Evolutionary conservation across 2,113 vertebrate genomes (phyloP).

Genomic region (Myodes glareolus): DNA sequence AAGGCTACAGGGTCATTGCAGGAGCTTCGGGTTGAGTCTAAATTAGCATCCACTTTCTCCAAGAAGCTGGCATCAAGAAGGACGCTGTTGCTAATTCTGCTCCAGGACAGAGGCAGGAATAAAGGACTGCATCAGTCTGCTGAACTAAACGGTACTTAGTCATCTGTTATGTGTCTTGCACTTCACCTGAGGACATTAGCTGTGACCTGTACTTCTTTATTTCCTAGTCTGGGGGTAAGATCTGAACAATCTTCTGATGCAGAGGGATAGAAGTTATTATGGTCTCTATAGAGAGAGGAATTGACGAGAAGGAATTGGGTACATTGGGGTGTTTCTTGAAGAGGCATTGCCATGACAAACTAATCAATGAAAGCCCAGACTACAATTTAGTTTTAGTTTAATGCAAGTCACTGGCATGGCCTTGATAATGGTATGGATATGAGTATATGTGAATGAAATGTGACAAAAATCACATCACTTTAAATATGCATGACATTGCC

Average conservation of each 20-base stretch:
- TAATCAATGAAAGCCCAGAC: background rate
- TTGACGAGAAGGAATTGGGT: background rate
- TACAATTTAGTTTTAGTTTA: background rate
- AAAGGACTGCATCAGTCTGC: constrained; percentile 35
- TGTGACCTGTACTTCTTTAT: background rate
- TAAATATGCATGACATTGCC: constrained; percentile 9
- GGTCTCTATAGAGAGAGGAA: background rate
- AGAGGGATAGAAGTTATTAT: background rate
- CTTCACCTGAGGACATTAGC: background rate
- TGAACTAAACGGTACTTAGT: background rate
- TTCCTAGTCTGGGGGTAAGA: background rate
- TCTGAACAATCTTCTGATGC: background rate
- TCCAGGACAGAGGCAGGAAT: background rate
- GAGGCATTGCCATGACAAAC: background rate
- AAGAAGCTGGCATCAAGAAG: background rate
- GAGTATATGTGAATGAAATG: constrained; percentile 8
- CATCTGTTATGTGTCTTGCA: background rate
- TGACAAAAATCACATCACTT: constrained; percentile 31
- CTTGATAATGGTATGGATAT: background rate
- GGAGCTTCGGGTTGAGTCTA: background rate
- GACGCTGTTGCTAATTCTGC: constrained; percentile 30
- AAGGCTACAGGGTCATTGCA: background rate
- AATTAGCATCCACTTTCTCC: constrained; percentile 42
- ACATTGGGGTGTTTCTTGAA: background rate
- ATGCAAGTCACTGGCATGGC: background rate